Evolutionary conservation across 37 sponge, comb jelly and placozoan species (phyloP).

Genomic region (Chondrosia reniformis): DNA sequence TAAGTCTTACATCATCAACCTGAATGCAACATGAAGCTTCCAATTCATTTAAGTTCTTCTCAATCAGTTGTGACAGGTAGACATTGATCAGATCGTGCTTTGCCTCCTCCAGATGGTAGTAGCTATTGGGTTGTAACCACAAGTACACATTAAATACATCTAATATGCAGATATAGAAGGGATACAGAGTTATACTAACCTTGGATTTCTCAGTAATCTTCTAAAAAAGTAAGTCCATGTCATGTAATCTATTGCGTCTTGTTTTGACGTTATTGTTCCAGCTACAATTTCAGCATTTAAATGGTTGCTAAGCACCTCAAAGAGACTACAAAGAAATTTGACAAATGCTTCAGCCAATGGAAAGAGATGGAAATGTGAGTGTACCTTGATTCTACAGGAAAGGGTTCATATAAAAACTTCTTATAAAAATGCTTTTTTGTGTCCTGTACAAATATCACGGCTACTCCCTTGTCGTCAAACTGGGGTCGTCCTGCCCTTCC

Average conservation of each 20-base stretch:
- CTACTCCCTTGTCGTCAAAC: constrained; percentile 94
- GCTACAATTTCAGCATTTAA: constrained; percentile 97
- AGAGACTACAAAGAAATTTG: constrained; percentile 40
- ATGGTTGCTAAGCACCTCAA: constrained; percentile 90
- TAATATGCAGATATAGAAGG: neutral
- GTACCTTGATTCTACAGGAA: constrained; percentile 96
- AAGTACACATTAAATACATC: neutral
- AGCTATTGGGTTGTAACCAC: constrained; percentile 21
- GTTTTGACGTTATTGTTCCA: constrained; percentile 89
- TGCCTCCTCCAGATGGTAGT: constrained; percentile 76
- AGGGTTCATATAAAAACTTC: constrained; percentile 98
- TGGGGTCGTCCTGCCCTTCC: constrained; percentile 98
- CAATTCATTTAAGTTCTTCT: constrained; percentile 53
- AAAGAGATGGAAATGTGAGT: neutral
- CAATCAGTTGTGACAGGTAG: constrained; percentile 62
- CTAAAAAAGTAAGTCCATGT: constrained; percentile 99
- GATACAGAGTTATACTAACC: constrained; percentile 8
- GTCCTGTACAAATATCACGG: constrained; percentile 92
- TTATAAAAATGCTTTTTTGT: constrained; percentile 97
- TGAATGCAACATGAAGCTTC: constrained; percentile 73
- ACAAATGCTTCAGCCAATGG: neutral
- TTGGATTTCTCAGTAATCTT: constrained; percentile 89
- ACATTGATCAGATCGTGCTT: constrained; percentile 31
- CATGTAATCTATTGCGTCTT: constrained; percentile 94
- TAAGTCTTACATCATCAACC: constrained; percentile 54